Evolutionary conservation across 1,140 invertebrate genomes (phyloP), one percentile per base, ranked within the genome.

Genomic region (Dendrolimus kikuchii): DNA sequence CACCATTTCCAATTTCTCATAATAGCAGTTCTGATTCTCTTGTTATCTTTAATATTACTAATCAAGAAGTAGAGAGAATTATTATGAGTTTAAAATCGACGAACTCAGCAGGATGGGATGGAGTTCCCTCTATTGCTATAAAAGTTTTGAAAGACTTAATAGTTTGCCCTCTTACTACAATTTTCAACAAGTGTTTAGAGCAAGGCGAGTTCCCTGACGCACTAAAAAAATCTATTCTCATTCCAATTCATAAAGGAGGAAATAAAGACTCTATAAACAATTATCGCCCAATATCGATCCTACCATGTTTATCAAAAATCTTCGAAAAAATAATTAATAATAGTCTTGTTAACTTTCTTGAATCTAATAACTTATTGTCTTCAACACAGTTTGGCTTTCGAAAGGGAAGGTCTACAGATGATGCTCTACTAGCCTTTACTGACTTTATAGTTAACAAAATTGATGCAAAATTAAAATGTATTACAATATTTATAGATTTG

Each of bases 291-390:
- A 48, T 40, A 37, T 50, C 47, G 2, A 37, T 57, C 4, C 40
- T 57, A 10, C 37, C 55, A 36, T 39, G 44, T 5, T 9, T 59
- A 2, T 59, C 57, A 9, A 59, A 59, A 40, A 49, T 59, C 4
- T 37, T 59, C 7, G 53, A 59, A 46, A 49, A 39, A 23, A 7
- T 55, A 4, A 37, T 59, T 6, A 55, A 59, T 36, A 49, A 55
- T 6, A 38, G 52, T 6, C 40, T 59, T 5, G 44, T 43, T 0
- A 50, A 51, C 3, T 59, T 43, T 43, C 23, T 59, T 6, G 49
- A 59, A 48, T 6, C 37, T 4, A 55, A 55, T n/a, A 46, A 51
- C 36, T 38, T 59, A 4, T 4, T 59, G 1, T 47, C 50, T 1
- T 6, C 23, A 8, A 9, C 36, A 36, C 55, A 57, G 36, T 57